Evolutionary conservation across 2,888 invertebrate species (phyloP).

Genomic region (Saturnia japonica): DNA sequence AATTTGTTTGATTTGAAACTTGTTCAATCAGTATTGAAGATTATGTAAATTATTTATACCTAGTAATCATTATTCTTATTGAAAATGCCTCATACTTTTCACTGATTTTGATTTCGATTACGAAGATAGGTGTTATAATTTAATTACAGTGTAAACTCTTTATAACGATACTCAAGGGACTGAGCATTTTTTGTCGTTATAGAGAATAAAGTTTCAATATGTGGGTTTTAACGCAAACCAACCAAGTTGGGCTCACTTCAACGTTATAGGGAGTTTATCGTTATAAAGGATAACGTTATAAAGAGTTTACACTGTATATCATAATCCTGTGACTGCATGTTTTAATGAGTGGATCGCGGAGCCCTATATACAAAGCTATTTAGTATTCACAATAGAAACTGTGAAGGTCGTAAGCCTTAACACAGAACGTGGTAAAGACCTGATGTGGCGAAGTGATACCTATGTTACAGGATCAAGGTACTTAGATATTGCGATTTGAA

Average conservation of each 20-base stretch:
- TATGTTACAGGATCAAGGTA: neutral
- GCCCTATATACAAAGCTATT: neutral
- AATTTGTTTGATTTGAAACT: neutral
- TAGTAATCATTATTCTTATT: neutral
- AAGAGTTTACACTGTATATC: no score
- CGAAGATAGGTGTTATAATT: neutral
- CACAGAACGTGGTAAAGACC: constrained; percentile 3
- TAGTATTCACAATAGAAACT: constrained; percentile 2
- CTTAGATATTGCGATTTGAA: neutral
- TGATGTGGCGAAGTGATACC: neutral
- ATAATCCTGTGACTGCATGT: neutral
- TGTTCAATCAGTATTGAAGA: no score
- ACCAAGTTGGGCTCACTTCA: no score
- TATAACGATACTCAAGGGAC: no score
- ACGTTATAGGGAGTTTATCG: no score
- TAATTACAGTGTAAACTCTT: no score
- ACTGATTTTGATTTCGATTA: neutral
- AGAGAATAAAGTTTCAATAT: no score
- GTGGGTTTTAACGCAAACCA: no score
- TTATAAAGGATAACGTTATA: no score
- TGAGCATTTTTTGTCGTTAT: no score
- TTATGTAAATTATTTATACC: neutral
- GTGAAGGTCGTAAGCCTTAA: constrained; percentile 19
- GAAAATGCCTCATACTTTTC: neutral
- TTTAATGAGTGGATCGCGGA: neutral